phyloP scores from a whole-genome alignment of 1,140 invertebrate genomes.

The Calosoma granatense region DNA sequence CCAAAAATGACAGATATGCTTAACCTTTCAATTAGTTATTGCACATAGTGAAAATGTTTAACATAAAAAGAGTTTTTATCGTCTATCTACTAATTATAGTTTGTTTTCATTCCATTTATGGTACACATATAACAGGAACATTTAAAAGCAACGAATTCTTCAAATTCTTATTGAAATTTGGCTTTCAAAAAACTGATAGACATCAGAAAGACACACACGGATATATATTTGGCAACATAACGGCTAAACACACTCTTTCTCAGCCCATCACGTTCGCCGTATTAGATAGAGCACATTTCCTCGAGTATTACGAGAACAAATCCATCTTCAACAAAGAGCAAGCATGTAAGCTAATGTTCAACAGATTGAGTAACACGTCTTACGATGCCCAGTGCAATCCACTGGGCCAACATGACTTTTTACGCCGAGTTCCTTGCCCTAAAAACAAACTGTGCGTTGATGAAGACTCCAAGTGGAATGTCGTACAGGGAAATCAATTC shows the following conservation, averaged over 20 bases:
- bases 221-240: constrained; percentile 92
- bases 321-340: constrained; percentile 45
- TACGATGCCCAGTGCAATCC: constrained; percentile 71
- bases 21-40: background rate
- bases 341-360: constrained; percentile 78
- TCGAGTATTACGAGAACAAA: constrained; percentile 79
- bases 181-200: constrained; percentile 90
- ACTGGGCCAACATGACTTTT: constrained; percentile 71
- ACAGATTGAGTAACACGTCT: constrained; percentile 66
- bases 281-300: constrained; percentile 74
- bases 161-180: constrained; percentile 88
- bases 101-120: background rate
- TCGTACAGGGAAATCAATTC: constrained; percentile 81
- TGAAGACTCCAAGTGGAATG: constrained; percentile 75
- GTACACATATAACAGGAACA: constrained; percentile 49
- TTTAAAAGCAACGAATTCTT: constrained; percentile 72
- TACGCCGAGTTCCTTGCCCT: constrained; percentile 80
- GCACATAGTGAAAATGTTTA: background rate
- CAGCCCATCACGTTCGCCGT: constrained; percentile 75
- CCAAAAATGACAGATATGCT: constrained; percentile 7
- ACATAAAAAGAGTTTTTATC: background rate
- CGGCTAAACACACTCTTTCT: constrained; percentile 51
- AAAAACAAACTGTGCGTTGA: constrained; percentile 68
- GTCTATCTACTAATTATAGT: constrained; percentile 1
- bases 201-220: constrained; percentile 74